phyloP scores from a whole-genome alignment of 1,140 invertebrate genomes.

The Melipona quadrifasciata region DNA sequence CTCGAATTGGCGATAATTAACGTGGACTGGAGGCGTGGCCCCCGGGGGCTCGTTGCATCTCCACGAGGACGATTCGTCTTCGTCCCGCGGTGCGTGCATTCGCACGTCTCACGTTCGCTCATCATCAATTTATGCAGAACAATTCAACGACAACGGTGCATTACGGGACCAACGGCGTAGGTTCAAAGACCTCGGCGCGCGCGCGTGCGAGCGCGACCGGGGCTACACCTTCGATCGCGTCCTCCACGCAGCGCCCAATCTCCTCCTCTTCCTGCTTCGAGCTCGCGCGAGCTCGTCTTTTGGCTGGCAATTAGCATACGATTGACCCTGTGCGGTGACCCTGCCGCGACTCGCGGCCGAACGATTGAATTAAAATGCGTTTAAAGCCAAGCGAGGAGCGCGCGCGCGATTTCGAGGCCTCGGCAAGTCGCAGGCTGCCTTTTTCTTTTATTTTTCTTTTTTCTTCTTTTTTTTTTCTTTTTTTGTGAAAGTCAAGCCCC shows the following conservation, averaged over 20 bases:
- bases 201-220: conserved; percentile 50
- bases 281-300: conserved; percentile 74
- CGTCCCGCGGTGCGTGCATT: conserved; percentile 72
- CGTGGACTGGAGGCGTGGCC: conserved; percentile 65
- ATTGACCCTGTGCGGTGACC: conserved; percentile 78
- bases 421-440: conserved; percentile 12
- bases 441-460: not conserved
- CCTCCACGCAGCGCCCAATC: conserved; percentile 48
- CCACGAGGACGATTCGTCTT: conserved; percentile 75
- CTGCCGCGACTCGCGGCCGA: conserved; percentile 54
- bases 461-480: too few species aligned
- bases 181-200: conserved; percentile 76
- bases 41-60: conserved; percentile 53
- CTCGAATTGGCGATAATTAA: conserved; percentile 67
- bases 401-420: conserved; percentile 54
- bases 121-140: conserved; percentile 82
- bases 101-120: conserved; percentile 71
- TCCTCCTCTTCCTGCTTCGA: conserved; percentile 58
- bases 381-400: conserved; percentile 56
- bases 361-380: conserved; percentile 71
- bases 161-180: conserved; percentile 74
- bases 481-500: conserved; percentile 31
- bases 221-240: conserved; percentile 67
- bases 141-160: conserved; percentile 80
- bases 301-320: conserved; percentile 81